Conservation (phyloP, 2,888 invertebrate species). For the Pristionchus entomophagus region DNA sequence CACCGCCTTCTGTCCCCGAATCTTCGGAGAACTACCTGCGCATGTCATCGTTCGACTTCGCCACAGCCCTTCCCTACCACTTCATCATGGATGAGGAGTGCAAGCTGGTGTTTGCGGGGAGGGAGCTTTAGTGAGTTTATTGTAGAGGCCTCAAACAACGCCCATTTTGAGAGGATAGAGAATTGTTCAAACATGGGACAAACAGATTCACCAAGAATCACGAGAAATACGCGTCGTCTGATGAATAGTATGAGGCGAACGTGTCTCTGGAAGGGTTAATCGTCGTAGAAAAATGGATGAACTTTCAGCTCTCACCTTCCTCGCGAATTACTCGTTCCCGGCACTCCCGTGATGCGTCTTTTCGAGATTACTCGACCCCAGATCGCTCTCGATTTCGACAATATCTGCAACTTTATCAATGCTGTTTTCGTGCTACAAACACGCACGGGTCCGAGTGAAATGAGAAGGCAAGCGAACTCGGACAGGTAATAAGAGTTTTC, state of each 20-base stretch:
- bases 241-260: too few relatives aligned
- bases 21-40: slow-evolving; percentile 20
- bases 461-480: background rate
- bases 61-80: slow-evolving; percentile 70
- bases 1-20: background rate
- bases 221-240: too few relatives aligned
- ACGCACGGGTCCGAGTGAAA: background rate
- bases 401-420: slow-evolving; percentile 71
- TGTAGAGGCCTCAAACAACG: background rate
- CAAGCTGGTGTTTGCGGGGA: slow-evolving; percentile 72
- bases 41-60: slow-evolving; percentile 57
- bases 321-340: slow-evolving; percentile 66
- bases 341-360: slow-evolving; percentile 69
- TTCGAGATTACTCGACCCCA: slow-evolving; percentile 74
- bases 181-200: too few relatives aligned
- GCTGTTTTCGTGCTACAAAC: slow-evolving; percentile 69
- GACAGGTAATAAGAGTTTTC: too few relatives aligned
- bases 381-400: slow-evolving; percentile 74
- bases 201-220: too few relatives aligned
- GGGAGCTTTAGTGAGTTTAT: slow-evolving; percentile 65
- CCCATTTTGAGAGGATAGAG: background rate
- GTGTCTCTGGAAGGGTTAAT: too few relatives aligned
- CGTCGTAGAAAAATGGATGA: too few relatives aligned
- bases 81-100: slow-evolving; percentile 72
- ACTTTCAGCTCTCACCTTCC: slow-evolving; percentile 68